Evolutionary conservation across 2,888 invertebrate species (phyloP), one percentile per base, ranked within the genome.

Genomic region (Agrochola circellaris): DNA sequence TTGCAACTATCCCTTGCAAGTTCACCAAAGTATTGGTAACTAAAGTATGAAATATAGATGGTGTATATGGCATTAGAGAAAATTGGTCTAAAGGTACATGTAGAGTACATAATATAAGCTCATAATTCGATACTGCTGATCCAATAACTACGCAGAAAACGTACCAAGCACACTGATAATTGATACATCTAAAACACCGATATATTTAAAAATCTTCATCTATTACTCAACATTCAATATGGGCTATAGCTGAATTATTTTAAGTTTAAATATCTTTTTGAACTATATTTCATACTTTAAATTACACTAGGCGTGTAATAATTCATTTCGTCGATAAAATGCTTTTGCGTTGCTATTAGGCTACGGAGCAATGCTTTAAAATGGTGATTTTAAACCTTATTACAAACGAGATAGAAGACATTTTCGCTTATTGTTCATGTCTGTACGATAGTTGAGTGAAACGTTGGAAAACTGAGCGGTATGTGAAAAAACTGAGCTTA

Each of bases 1-100:
- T 91, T 90, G 90, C 90, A 90, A 81, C 85, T 45, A 77, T 83
- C 89, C 85, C 86, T 86, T 82, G 84, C 77, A 81, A 79, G 54
- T 51, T 38, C 65, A 77, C 70, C 62, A 23, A 62, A 69, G 38
- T 73, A 66, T 42, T 62, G 30, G 58, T 61, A 69, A 83, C n/a
- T 48, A 73, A 77, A 86, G 87, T 80, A 87, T 87, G 87, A 84
- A 88, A 87, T 73, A 84, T 69, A 72, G 84, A 60, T 65, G 61
- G 13, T 82, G 82, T 85, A 85, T 65, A 85, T 61, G 54, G 76
- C 79, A 61, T 71, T 65, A 51, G 76, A 71, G 77, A 82, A 76
- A 82, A 85, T 82, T 82, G 85, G 82, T 82, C 82, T 82, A 82
- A 82, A 54, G 58, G 62, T 81, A 67, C 73, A 54, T 60, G 72